Evolutionary conservation across 2,888 invertebrate genomes (phyloP).

Genomic region (Ormyrus rosae): DNA sequence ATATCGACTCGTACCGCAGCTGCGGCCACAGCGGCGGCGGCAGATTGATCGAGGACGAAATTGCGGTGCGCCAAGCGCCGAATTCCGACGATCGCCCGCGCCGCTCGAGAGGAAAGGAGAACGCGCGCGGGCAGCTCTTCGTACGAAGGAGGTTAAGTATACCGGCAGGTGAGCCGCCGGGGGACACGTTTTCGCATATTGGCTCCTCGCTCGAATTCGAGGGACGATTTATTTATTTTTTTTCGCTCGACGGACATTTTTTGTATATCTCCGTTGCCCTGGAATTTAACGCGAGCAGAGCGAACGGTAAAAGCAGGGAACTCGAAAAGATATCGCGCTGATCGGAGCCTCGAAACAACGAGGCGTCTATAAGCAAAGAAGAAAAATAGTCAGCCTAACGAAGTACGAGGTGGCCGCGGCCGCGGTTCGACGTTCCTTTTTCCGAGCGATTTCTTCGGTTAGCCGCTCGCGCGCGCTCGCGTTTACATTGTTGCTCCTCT

Average conservation of each 20-base stretch:
- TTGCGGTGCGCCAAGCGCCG: slow-evolving; percentile 36
- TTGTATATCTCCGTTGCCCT: no score
- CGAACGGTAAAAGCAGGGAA: not conserved
- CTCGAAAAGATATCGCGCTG: not conserved
- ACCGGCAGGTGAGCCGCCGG: not conserved
- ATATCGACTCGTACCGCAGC: no score
- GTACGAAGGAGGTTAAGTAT: slow-evolving; percentile 3
- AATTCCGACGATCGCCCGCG: slow-evolving; percentile 39
- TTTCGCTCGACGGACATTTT: not conserved
- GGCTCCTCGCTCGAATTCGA: not conserved
- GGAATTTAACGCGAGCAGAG: no score
- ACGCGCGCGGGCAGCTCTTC: not conserved
- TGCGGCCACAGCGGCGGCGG: no score
- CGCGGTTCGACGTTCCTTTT: slow-evolving; percentile 28
- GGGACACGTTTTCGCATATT: not conserved
- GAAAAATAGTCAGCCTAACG: not conserved
- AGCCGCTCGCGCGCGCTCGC: slow-evolving; percentile 1
- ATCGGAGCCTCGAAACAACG: not conserved
- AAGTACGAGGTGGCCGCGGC: slow-evolving; percentile 3
- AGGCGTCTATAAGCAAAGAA: no score
- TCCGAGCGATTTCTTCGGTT: slow-evolving; percentile 25
- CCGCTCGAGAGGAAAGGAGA: not conserved
- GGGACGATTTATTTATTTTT: slow-evolving; percentile 2
- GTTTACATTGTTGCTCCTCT: slow-evolving; percentile 19
- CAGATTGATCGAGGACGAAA: slow-evolving; percentile 33